A percentile compares a stretch with the other conserved stretches of the same genome.
Evolutionary conservation across 2,888 invertebrate genomes (phyloP).

Genomic region (Hetaerina titia): DNA sequence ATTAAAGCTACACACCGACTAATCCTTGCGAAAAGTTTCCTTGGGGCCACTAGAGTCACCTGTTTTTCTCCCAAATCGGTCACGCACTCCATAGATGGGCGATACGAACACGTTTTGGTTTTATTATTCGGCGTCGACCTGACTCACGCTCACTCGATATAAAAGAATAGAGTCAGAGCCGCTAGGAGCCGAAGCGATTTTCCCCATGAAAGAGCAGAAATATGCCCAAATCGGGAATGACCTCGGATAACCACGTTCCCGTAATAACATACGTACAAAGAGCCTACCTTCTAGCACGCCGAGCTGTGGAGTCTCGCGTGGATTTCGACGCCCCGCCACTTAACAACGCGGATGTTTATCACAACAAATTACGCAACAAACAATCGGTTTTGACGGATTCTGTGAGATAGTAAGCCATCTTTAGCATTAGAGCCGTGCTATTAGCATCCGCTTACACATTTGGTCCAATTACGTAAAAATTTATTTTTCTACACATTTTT

Average conservation of each 20-base stretch:
- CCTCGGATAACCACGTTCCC: neutral
- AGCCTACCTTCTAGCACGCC: neutral
- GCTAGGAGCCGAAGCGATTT: neutral
- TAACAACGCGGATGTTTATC: neutral
- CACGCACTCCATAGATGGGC: neutral
- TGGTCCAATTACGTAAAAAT: too few species aligned
- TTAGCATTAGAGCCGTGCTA: too few species aligned
- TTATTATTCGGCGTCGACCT: neutral
- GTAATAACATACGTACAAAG: neutral
- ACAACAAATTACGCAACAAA: neutral
- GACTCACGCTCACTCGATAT: neutral
- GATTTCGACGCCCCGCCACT: neutral
- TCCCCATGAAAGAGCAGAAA: slow-evolving; percentile 13
- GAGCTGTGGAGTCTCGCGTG: neutral
- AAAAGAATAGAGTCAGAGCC: neutral
- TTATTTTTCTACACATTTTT: too few species aligned
- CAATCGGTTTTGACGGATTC: neutral
- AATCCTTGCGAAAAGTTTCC: neutral
- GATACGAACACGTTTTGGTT: neutral
- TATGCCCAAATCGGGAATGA: neutral
- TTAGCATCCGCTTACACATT: too few species aligned
- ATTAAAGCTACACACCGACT: neutral
- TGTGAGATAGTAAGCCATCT: neutral
- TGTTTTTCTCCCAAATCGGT: neutral
- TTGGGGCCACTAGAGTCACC: neutral